phyloP scores from a whole-genome alignment of 2,888 invertebrate species.

The Coenonympha arcania region DNA sequence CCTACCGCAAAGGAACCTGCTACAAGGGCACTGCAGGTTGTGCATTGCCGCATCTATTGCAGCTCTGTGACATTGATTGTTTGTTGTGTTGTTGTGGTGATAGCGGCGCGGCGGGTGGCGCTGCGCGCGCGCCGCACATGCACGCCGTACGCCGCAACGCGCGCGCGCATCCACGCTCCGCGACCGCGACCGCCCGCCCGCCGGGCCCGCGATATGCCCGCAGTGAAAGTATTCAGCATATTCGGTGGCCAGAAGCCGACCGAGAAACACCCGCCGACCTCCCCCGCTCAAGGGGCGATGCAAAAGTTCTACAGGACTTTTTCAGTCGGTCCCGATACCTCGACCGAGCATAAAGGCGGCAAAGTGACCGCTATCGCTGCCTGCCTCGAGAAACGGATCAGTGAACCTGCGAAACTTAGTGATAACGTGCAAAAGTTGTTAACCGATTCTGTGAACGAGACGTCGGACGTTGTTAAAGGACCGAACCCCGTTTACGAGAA shows the following conservation, averaged over 20 bases:
- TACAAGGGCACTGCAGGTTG: constrained; percentile 25
- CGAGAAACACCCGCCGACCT: constrained; percentile 55
- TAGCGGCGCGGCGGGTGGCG: constrained; percentile 37
- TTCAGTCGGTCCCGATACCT: constrained; percentile 59
- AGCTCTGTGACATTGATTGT: constrained; percentile 69
- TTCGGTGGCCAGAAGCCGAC: constrained; percentile 72
- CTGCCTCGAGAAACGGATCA: constrained; percentile 62
- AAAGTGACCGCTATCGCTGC: constrained; percentile 70
- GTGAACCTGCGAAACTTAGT: constrained; percentile 56
- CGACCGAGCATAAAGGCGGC: constrained; percentile 56
- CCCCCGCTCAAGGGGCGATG: constrained; percentile 55
- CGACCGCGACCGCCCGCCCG: constrained; percentile 59
- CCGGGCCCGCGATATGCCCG: constrained; percentile 71
- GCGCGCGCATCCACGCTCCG: constrained; percentile 67
- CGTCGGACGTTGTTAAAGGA: constrained; percentile 42
- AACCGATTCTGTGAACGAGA: constrained; percentile 48
- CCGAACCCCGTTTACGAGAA: constrained; percentile 63
- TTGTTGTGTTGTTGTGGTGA: constrained; percentile 60
- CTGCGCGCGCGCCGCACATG: constrained; percentile 54
- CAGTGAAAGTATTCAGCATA: constrained; percentile 73
- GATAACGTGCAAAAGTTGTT: constrained; percentile 60
- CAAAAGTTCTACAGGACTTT: constrained; percentile 73
- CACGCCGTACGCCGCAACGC: constrained; percentile 62
- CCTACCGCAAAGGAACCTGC: constrained; percentile 7
- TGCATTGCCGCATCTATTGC: constrained; percentile 49